Evolutionary conservation across 30 jellyfish, hydroid and myxozoan species (phyloP), one percentile per base, ranked within the genome.

Genomic region (Catostylus mosaicus): DNA sequence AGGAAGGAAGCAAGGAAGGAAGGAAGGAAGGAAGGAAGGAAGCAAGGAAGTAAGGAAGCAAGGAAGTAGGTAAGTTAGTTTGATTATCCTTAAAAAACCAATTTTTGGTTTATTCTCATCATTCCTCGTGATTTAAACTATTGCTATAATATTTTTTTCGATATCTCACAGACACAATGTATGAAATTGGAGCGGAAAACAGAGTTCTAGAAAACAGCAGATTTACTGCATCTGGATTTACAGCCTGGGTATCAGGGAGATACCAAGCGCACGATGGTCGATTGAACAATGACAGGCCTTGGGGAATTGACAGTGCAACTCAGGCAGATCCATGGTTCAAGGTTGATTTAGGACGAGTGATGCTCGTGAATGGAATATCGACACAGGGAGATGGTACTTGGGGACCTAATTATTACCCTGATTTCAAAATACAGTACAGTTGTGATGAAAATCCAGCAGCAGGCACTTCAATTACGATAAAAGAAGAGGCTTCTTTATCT

Each of bases 321-420:
- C 0, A 59, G n/a, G 27, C 50, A 8, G 3, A 20, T 47, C 47
- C 63, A 1, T 84, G 94, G 94, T 75, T 84, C 23, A 73, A 84
- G 31, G 82, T 86, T 30, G 96, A 86, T 68, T 52, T 87, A 5
- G 96, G 91, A 32, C 73, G 86, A 12, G 84, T 70, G 0, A 65
- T 87, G 91, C 63, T 71, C 8, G 91, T 87, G 10, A 87, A 65
- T 30, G 96, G 84, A 19, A 60, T 87, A 22, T 67, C 96, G 35
- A 67, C 66, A 9, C 96, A 87, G 35, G 96, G 96, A 10, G 96
- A 86, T 46, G 65, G 89, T n/a, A 67, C 85, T 12, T 75, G 3
- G 0, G 96, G 78, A 23, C 22, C 67, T 10, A 86, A 86, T 33
- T 86, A 46, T 70, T 67, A 74, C 63, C 80, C 86, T 5, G 87